Base-by-base conservation (phyloP, 2,888 invertebrate genomes). In the Hirtodrosophila alboralis region DNA sequence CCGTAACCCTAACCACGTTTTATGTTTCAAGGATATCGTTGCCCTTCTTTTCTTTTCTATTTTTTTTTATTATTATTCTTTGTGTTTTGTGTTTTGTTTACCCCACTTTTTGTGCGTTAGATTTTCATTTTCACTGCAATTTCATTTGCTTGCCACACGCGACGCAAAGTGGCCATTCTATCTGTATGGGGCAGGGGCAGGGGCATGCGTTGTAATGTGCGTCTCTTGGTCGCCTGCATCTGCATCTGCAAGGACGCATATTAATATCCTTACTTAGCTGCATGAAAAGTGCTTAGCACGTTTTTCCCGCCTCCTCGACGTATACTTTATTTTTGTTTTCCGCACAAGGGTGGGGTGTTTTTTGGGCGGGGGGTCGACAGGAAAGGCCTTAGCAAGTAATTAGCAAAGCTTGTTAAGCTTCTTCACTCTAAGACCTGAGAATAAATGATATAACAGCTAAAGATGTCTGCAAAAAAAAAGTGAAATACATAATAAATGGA, bases 261-360 rank as follows among this genome's bases (percentile, higher is more conserved):
- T 81, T 81, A 81, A 81, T 81, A 75, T 86, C 83, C 84, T 84
- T 81, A 84, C 86, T 81, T 81, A 81, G 86, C 77, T 68, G 78
- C 75, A 62, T 68, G 63, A 80, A 61, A 70, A 62, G 77, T 66
- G 65, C 84, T 80, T 58, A 62, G 84, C 86, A 80, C 86, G 86
- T 84, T 75, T 61, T 61, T 57, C 45, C 73, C 68, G 38, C 61
- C 28, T 49, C 21, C 18, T 9, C 4, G n/a, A n/a, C 5, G 18
- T 4, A 3, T 7, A 18, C 18, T 18, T 18, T 18, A 18, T 18
- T 18, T 5, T 18, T 18, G 18, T 5, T 18, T 5, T 2, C 18
- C 18, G 18, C 18, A 4, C 4, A 18, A 18, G 18, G 18, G 18
- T 5, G 18, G 18, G 18, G 18, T 3, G 18, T 5, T 18, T 18